Conservation (phyloP, 2,797 vertebrate genomes). For the Myoxocephalus aenaeus region DNA sequence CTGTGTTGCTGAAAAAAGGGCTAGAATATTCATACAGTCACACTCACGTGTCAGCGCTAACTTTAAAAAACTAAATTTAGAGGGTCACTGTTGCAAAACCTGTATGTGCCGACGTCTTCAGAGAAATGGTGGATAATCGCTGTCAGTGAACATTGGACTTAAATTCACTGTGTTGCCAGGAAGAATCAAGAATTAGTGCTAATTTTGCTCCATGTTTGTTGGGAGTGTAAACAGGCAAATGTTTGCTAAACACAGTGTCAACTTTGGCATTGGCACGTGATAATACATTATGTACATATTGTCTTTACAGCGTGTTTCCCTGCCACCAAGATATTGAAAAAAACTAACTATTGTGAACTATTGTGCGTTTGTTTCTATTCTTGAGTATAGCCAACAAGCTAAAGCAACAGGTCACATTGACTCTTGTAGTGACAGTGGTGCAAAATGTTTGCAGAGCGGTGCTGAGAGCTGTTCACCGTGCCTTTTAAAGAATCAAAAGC, state of each 20-base stretch:
- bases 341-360: not conserved
- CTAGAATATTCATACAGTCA: not conserved
- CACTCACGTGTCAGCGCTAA: not conserved
- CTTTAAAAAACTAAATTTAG: too few species aligned
- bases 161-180: not conserved
- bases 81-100: not conserved
- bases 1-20: not conserved
- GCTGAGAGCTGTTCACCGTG: conserved; percentile 26
- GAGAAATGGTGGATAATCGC: not conserved
- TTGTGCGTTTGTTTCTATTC: not conserved
- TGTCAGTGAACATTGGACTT: not conserved
- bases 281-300: not conserved
- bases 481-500: conserved; percentile 47
- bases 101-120: not conserved
- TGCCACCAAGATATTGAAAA: not conserved
- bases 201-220: not conserved
- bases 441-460: conserved; percentile 19
- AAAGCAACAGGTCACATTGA: conserved; percentile 17
- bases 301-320: not conserved
- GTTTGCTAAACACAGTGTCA: not conserved
- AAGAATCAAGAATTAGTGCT: not conserved
- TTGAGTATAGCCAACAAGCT: not conserved
- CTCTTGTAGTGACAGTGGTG: conserved; percentile 7
- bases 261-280: not conserved
- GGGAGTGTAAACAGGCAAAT: not conserved